phyloP scores from a whole-genome alignment of 2,888 invertebrate species.

The Lordiphosa andalusiaca region DNA sequence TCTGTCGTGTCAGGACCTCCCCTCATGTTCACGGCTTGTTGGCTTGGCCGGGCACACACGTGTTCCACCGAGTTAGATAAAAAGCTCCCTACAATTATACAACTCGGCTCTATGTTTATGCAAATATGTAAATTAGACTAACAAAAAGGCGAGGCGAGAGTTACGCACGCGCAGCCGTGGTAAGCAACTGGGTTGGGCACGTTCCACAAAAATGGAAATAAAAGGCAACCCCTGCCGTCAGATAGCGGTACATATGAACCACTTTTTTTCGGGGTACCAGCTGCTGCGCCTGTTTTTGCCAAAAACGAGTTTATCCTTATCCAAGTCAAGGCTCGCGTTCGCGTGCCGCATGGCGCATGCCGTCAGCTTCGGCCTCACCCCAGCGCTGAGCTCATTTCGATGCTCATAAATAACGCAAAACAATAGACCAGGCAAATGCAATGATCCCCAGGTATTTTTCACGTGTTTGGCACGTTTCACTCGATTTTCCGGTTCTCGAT shows the following conservation, averaged over 20 bases:
- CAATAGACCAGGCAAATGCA: constrained; percentile 38
- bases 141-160: constrained; percentile 37
- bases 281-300: constrained; percentile 47
- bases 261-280: constrained; percentile 27
- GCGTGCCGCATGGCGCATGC: constrained; percentile 46
- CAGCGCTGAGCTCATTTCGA: constrained; percentile 39
- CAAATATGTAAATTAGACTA: constrained; percentile 51
- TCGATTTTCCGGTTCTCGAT: constrained; percentile 71
- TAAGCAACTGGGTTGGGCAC: constrained; percentile 41
- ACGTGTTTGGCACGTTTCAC: constrained; percentile 77
- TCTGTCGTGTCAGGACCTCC: constrained; percentile 42
- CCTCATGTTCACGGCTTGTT: constrained; percentile 66
- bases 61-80: constrained; percentile 45
- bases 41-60: constrained; percentile 52
- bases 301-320: constrained; percentile 69
- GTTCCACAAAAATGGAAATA: constrained; percentile 38
- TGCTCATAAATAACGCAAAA: constrained; percentile 67
- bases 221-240: constrained; percentile 42
- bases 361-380: constrained; percentile 34
- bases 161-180: constrained; percentile 53
- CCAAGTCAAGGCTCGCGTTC: constrained; percentile 35
- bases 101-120: constrained; percentile 45
- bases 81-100: constrained; percentile 14
- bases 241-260: constrained; percentile 51
- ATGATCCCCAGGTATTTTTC: constrained; percentile 77